Base-by-base conservation (phyloP, 1,140 invertebrate genomes). In the Rhyzopertha dominica region DNA sequence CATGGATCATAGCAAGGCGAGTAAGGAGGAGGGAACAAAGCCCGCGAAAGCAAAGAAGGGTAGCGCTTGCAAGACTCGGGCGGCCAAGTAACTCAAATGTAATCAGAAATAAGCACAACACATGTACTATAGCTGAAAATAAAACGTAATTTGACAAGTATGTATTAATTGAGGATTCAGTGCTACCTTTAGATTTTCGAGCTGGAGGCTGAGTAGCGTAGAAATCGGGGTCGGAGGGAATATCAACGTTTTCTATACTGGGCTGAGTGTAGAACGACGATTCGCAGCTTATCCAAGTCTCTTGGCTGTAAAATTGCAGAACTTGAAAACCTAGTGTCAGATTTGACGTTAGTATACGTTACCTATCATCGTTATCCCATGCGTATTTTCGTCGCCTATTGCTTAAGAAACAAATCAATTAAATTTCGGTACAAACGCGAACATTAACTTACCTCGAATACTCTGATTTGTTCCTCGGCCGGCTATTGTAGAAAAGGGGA, bases 401-500 rank as follows among this genome's bases (percentile, higher is more conserved):
- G 51, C 35, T 53, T 48, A 53, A 44, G 43, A 36, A 44, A 39
- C 23, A 46, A 53, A 49, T 40, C 30, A 28, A 36, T 30, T 32
- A 5, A 32, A 32, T 7, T 35, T 35, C 23, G 14, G 19, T 26
- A 45, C 37, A 56, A 40, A 46, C 37, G 26, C 14, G n/a, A 34
- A 30, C 47, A 47, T 19, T 28, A 47, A 24, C 36, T 50, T 58
- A 71, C 66, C 67, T 67, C 20, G 60, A 60, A 52, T 68, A 67
- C 37, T 67, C 65, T 60, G 69, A 48, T 47, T 78, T 80, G 62
- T 74, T 74, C 58, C 78, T 75, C 53, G 90, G 90, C 69, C 88
- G 76, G 69, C 88, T 92, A 69, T 93, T 93, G 67, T 93, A 93
- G 64, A 84, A 93, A 47, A 95, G 74, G 51, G 88, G 89, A 69